These are phyloP conservation scores for Lasioglossum malachurum DNA, from an alignment of 2,888 invertebrate species.

Conservation along the genomic window DNA sequence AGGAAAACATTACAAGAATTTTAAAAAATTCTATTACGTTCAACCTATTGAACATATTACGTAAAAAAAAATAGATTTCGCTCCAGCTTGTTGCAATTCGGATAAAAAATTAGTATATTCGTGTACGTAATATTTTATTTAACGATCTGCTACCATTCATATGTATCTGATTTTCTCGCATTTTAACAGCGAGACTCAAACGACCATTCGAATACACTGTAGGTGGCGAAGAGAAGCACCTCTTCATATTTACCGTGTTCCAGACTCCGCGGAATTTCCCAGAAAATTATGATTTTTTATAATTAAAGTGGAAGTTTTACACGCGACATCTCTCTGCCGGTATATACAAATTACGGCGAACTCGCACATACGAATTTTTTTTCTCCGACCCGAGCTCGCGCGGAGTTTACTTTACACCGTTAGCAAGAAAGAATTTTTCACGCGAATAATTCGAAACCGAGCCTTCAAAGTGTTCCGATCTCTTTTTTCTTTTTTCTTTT, in stretches of 20 bases:
- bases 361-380: not conserved
- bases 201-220: not conserved
- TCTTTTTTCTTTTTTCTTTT: not conserved
- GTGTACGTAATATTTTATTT: not conserved
- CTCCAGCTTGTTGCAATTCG: too few species aligned
- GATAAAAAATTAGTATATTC: not conserved
- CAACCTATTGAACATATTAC: too few species aligned
- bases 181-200: too few species aligned
- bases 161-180: too few species aligned
- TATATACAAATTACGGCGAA: not conserved
- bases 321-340: not conserved
- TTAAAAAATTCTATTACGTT: too few species aligned
- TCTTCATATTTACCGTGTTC: not conserved
- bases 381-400: not conserved
- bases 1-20: too few species aligned
- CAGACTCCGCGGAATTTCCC: not conserved
- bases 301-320: not conserved
- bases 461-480: constrained; percentile 19
- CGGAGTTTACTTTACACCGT: constrained; percentile 6
- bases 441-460: not conserved
- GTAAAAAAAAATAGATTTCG: too few species aligned
- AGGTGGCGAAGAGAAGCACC: not conserved
- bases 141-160: too few species aligned
- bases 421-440: constrained; percentile 1
- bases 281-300: not conserved